These are phyloP conservation scores for Mustela nigripes DNA, from an alignment of 2,113 vertebrate species.

Conservation along the genomic window DNA sequence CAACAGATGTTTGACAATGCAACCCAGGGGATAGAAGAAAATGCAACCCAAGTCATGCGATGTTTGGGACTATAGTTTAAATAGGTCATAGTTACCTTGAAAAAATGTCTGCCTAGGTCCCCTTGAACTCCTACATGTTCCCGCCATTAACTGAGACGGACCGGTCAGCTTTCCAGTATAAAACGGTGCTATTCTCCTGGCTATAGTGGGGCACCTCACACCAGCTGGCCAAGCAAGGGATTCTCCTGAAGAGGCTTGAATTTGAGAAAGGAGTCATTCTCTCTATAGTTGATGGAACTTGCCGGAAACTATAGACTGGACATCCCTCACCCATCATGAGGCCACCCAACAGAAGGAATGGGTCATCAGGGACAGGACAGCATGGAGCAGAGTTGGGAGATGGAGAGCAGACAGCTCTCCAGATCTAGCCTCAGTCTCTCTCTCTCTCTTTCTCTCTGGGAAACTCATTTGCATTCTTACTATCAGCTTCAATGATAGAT, in stretches of 20 bases:
- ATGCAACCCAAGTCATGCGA: neutral
- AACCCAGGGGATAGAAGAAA: neutral
- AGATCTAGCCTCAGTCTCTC: neutral
- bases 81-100: neutral
- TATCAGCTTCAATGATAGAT: neutral
- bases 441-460: neutral
- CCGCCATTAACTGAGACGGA: neutral
- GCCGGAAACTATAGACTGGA: neutral
- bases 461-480: neutral
- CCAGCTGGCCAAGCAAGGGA: neutral
- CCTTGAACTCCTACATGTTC: too few relatives aligned
- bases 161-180: neutral
- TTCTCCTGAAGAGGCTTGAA: neutral
- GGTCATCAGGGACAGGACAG: too few relatives aligned
- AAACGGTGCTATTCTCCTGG: neutral
- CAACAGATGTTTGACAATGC: neutral
- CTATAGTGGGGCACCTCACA: neutral
- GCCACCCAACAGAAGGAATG: neutral
- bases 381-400: neutral
- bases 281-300: neutral
- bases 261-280: neutral
- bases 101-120: neutral
- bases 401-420: too few relatives aligned
- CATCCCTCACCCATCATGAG: accelerated
- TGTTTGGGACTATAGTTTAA: neutral